phyloP scores from a whole-genome alignment of 2,113 vertebrate species.

The Myiagra hebetior region DNA sequence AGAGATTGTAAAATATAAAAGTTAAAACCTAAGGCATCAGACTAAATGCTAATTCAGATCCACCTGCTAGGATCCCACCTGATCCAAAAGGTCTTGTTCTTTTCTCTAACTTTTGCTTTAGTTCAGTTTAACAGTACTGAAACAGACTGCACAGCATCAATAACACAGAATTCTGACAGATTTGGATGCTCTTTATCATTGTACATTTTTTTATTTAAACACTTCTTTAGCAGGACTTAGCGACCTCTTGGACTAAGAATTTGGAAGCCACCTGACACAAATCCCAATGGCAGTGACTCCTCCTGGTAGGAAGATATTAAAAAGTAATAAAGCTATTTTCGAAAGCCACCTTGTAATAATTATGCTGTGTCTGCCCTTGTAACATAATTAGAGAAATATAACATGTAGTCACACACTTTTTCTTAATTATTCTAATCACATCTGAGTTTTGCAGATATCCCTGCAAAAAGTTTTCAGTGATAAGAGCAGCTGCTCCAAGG shows the following conservation, averaged over 20 bases:
- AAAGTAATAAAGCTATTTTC: not conserved
- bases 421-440: not conserved
- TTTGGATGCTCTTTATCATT: not conserved
- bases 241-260: not conserved
- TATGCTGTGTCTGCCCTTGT: not conserved
- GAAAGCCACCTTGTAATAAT: not conserved
- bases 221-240: not conserved
- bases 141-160: not conserved
- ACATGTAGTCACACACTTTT: not conserved
- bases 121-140: not conserved
- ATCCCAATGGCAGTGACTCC: not conserved
- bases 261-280: not conserved
- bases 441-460: not conserved
- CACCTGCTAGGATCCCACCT: not conserved
- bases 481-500: not conserved
- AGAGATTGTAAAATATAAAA: too few species aligned
- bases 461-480: not conserved
- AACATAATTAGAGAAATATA: not conserved
- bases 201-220: not conserved
- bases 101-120: not conserved
- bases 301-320: rapidly evolving
- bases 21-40: too few species aligned
- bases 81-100: not conserved
- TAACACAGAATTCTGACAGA: not conserved
- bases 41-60: not conserved